phyloP scores from a whole-genome alignment of 1,140 invertebrate genomes.

The Pseudobourletiella spinata region DNA sequence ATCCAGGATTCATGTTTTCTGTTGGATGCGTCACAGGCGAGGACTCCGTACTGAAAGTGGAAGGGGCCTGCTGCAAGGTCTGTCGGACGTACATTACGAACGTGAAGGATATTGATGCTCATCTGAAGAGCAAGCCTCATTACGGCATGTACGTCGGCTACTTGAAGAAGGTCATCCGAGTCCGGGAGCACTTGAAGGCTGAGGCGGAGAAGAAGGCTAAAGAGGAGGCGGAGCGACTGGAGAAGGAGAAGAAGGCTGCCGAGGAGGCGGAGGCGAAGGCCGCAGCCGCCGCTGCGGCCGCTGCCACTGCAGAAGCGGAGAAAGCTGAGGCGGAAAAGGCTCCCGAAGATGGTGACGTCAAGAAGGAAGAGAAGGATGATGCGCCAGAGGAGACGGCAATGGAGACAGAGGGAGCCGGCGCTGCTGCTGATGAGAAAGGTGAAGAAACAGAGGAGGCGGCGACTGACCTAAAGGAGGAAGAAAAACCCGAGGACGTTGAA shows the following conservation, averaged over 20 bases:
- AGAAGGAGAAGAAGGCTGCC: slow-evolving; percentile 4
- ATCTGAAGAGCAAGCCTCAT: slow-evolving; percentile 24
- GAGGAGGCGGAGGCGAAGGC: neutral
- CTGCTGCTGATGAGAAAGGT: neutral
- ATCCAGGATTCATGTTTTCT: no score
- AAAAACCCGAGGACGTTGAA: neutral
- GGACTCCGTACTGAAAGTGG: slow-evolving; percentile 18
- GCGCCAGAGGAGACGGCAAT: neutral
- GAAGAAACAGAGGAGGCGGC: neutral
- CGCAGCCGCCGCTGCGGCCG: neutral
- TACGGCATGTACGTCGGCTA: slow-evolving; percentile 19
- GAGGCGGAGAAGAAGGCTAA: slow-evolving; percentile 10
- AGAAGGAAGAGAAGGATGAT: neutral
- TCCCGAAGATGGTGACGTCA: neutral
- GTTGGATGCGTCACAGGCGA: slow-evolving; percentile 24
- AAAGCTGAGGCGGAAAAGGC: neutral
- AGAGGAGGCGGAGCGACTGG: neutral
- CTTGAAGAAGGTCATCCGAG: slow-evolving; percentile 10
- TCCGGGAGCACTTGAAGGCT: neutral
- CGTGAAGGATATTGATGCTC: slow-evolving; percentile 14
- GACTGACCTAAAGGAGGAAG: no score
- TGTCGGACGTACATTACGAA: slow-evolving; percentile 25
- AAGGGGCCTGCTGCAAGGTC: slow-evolving; percentile 31
- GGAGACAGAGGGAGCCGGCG: neutral
- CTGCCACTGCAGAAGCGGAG: neutral